A percentile compares a stretch with the other conserved stretches of the same genome.
phyloP scores from a whole-genome alignment of 2,113 vertebrate species.

The Hipposideros armiger region DNA sequence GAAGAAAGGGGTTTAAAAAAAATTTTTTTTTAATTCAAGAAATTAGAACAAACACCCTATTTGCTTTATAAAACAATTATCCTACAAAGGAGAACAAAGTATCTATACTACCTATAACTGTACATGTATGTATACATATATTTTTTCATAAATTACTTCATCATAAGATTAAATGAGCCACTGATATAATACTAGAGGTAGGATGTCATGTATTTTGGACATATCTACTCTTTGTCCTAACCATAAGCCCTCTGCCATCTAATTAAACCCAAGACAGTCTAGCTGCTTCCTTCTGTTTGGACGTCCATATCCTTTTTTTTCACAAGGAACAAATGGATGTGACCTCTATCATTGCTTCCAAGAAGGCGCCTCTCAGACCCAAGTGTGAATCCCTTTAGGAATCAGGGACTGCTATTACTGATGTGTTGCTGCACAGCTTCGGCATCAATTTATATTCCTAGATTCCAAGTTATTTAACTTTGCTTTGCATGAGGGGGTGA shows the following conservation, averaged over 20 bases:
- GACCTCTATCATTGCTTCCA: not conserved
- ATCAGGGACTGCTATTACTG: not conserved
- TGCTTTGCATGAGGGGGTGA: not conserved
- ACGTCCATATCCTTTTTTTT: not conserved
- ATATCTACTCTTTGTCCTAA: not conserved
- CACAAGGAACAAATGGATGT: not conserved
- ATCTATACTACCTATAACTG: not conserved
- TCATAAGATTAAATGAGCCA: not conserved
- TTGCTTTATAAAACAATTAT: constrained; percentile 4
- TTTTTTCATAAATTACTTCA: not conserved
- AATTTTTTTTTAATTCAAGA: not conserved
- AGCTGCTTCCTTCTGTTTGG: not conserved
- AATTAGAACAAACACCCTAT: not conserved
- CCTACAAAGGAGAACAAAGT: not conserved
- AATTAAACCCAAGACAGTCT: not conserved
- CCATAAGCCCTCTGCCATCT: not conserved
- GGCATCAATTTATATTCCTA: not conserved
- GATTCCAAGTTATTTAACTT: not conserved
- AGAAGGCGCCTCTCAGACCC: not conserved
- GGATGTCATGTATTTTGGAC: not conserved
- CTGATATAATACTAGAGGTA: not conserved
- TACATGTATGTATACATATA: not conserved
- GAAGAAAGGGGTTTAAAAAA: not conserved
- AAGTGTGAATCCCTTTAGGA: not conserved
- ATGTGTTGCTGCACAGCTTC: not conserved